phyloP scores from a whole-genome alignment of 2,113 vertebrate species.

The Alethe castanea region DNA sequence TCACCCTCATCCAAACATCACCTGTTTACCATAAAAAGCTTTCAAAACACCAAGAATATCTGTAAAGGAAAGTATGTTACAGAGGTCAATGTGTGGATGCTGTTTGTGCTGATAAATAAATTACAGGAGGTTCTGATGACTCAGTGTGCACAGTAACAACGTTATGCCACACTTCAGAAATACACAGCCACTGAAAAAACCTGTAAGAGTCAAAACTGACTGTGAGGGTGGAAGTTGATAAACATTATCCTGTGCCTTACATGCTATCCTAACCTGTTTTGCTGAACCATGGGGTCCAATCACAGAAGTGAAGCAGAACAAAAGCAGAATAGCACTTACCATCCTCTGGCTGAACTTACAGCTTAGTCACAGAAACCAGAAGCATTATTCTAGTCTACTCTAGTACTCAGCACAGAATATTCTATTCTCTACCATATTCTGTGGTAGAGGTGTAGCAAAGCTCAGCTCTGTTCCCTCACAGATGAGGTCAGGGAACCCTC shows the following conservation, averaged over 20 bases:
- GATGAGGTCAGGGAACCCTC: not conserved
- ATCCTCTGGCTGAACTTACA: not conserved
- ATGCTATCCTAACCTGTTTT: not conserved
- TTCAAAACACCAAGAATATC: not conserved
- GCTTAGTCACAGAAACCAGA: not conserved
- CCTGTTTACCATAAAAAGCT: not conserved
- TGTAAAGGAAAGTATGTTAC: not conserved
- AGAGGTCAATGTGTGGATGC: not conserved
- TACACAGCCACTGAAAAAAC: not conserved
- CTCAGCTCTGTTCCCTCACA: not conserved
- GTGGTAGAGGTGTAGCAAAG: not conserved
- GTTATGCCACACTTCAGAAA: not conserved
- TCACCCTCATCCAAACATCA: not conserved
- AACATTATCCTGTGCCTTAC: not conserved
- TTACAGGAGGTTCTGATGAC: not conserved
- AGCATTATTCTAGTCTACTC: not conserved
- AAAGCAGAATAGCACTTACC: not conserved
- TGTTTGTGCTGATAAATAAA: not conserved
- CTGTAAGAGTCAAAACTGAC: not conserved
- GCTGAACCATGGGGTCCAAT: not conserved
- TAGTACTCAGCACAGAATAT: not conserved
- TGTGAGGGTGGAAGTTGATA: not conserved
- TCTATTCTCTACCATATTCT: not conserved
- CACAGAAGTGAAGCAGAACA: not conserved
- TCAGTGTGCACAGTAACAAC: not conserved